Evolutionary conservation across 2,888 invertebrate species (phyloP).

Genomic region (Papilio elwesi): DNA sequence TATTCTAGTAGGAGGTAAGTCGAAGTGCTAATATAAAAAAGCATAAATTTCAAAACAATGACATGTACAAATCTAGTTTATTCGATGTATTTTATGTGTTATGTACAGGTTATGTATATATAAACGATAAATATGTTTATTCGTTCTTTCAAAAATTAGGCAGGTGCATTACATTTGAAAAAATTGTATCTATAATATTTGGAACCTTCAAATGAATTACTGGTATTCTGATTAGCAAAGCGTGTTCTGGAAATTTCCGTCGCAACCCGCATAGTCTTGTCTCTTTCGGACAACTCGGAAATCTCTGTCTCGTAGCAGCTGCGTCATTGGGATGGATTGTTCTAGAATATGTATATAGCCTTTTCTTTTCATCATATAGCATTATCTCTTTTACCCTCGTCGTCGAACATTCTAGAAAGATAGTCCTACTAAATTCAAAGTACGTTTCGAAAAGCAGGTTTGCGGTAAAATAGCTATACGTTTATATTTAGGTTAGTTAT

Average conservation of each 20-base stretch:
- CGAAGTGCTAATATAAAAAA: no score
- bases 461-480: not conserved
- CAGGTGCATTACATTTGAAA: not conserved
- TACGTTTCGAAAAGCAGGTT: conserved; percentile 13
- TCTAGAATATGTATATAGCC: conserved; percentile 22
- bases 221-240: conserved; percentile 2
- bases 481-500: conserved; percentile 37
- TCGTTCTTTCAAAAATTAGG: not conserved
- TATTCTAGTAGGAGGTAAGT: no score
- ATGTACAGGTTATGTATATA: no score
- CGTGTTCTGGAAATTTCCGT: conserved; percentile 24
- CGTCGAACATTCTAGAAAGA: conserved; percentile 60
- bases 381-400: conserved; percentile 21
- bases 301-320: conserved; percentile 6
- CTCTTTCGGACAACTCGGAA: conserved; percentile 47
- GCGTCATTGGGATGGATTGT: not conserved
- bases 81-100: not conserved
- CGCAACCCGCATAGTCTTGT: conserved; percentile 40
- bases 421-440: conserved; percentile 47
- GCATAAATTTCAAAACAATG: no score
- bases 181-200: not conserved
- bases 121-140: no score
- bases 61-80: not conserved
- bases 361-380: conserved; percentile 43
- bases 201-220: not conserved